A percentile compares a stretch with the other conserved stretches of the same genome.
These are phyloP conservation scores for Marasmarcha lunaedactyla DNA, from an alignment of 2,888 invertebrate genomes.

Conservation along the genomic window DNA sequence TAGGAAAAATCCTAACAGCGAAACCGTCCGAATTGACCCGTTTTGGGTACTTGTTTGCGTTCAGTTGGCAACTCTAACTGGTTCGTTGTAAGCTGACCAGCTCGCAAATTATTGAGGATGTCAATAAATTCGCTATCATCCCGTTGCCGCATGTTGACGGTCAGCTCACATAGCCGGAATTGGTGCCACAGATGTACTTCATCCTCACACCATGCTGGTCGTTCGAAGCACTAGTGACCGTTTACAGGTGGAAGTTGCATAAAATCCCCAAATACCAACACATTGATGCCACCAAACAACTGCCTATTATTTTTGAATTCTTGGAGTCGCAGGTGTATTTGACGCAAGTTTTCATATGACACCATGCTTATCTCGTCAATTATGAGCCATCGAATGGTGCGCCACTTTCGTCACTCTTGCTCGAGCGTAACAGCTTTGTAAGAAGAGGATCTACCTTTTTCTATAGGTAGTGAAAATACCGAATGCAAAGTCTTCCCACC, in stretches of 20 bases:
- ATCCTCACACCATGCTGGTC: neutral
- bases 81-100: neutral
- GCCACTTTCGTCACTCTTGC: neutral
- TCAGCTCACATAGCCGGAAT: conserved; percentile 1
- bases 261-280: conserved; percentile 4
- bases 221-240: neutral
- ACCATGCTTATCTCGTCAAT: conserved; percentile 6
- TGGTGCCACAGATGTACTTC: conserved; percentile 4
- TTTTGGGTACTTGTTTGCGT: neutral
- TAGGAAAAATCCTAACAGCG: neutral
- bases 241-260: conserved; percentile 5
- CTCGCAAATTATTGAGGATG: conserved; percentile 1
- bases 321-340: conserved; percentile 4
- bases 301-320: conserved; percentile 2
- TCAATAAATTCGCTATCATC: conserved; percentile 1
- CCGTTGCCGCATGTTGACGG: conserved; percentile 1
- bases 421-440: neutral
- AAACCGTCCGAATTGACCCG: neutral
- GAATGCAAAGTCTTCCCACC: too few relatives aligned
- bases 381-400: neutral
- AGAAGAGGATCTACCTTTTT: neutral
- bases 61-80: neutral
- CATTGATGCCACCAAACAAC: too few relatives aligned
- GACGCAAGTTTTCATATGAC: conserved; percentile 1
- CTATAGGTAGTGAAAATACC: neutral